phyloP scores from a whole-genome alignment of 2,113 vertebrate genomes.

The Gymnobelideus leadbeateri region DNA sequence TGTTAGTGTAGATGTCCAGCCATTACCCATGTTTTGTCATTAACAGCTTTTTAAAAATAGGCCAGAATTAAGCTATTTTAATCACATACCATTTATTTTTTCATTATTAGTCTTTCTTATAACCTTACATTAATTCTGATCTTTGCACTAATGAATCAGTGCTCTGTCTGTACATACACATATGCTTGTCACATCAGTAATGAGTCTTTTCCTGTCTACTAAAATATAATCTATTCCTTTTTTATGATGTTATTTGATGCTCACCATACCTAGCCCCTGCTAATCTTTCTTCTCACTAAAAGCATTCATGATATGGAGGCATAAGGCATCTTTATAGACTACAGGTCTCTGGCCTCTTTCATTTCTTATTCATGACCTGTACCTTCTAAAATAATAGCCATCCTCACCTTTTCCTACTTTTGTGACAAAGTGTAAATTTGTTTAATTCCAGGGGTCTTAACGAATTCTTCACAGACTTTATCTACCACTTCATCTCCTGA shows the following conservation, averaged over 20 bases:
- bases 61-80: background rate
- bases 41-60: background rate
- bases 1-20: background rate
- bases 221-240: background rate
- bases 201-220: background rate
- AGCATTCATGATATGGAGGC: background rate
- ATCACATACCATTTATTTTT: background rate
- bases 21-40: background rate
- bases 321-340: too few relatives aligned
- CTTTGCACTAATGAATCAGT: background rate
- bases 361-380: too few relatives aligned
- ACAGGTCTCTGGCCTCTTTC: background rate
- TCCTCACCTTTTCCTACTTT: too few relatives aligned
- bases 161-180: background rate
- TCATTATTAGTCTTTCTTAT: background rate
- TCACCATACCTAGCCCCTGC: background rate
- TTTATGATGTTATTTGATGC: background rate
- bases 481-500: too few relatives aligned
- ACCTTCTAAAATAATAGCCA: too few relatives aligned
- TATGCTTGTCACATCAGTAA: background rate
- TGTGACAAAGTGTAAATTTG: too few relatives aligned
- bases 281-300: background rate
- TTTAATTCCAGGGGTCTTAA: too few relatives aligned
- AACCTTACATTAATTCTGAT: background rate
- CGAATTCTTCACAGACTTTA: too few relatives aligned